A percentile compares a stretch with the other conserved stretches of the same genome.
phyloP scores from a whole-genome alignment of 1,140 invertebrate genomes.

The Dendrolimus punctatus region DNA sequence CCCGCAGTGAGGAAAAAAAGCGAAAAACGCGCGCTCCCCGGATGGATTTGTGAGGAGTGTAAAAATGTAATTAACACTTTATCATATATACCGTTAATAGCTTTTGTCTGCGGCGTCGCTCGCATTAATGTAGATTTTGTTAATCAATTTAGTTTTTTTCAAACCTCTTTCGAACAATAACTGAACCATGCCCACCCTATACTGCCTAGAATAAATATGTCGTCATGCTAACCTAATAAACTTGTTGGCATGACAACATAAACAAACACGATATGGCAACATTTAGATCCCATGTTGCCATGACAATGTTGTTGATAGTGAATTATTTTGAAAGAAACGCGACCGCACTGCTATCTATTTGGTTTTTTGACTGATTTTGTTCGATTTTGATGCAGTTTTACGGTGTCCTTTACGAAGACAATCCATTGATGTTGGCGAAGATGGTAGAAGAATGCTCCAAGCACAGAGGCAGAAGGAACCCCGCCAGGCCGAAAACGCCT shows the following conservation, averaged over 20 bases:
- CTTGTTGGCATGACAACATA: too few relatives aligned
- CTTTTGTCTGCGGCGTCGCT: not conserved
- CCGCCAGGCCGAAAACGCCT: constrained; percentile 42
- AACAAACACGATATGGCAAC: too few relatives aligned
- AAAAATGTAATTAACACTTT: constrained; percentile 37
- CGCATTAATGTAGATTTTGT: too few relatives aligned
- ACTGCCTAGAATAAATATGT: too few relatives aligned
- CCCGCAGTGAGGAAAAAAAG: constrained; percentile 37
- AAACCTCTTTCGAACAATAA: too few relatives aligned
- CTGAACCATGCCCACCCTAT: too few relatives aligned
- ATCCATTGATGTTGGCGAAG: constrained; percentile 45
- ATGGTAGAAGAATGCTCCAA: constrained; percentile 62
- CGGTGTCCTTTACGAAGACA: constrained; percentile 46
- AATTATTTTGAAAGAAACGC: too few relatives aligned
- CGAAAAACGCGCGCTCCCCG: constrained; percentile 45
- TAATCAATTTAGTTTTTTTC: too few relatives aligned
- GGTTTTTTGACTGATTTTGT: not conserved
- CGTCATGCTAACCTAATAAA: too few relatives aligned
- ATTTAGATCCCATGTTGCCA: too few relatives aligned
- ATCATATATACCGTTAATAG: not conserved
- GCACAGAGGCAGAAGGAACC: constrained; percentile 49
- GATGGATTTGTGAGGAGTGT: constrained; percentile 64
- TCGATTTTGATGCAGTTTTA: constrained; percentile 35
- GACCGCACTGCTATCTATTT: not conserved
- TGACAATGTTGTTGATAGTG: too few relatives aligned